Conservation (phyloP, 92 coral and sea anemone genomes). For the Parazoanthus darwini region DNA sequence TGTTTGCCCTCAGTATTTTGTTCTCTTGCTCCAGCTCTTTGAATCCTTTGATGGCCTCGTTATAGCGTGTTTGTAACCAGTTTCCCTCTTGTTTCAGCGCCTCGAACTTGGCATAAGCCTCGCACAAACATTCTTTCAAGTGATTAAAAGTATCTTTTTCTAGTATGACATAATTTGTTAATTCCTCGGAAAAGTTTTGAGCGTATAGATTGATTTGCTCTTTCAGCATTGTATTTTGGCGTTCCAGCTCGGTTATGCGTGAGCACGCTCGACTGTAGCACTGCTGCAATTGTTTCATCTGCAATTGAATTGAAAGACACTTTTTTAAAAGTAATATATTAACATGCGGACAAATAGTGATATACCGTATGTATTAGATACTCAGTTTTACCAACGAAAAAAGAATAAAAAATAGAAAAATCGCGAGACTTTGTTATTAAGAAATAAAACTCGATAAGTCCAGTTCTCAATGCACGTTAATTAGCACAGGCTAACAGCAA, state of each 20-base stretch:
- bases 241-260: slow-evolving; percentile 41
- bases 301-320: not conserved
- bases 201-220: slow-evolving; percentile 34
- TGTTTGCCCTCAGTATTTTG: slow-evolving; percentile 20
- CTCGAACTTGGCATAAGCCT: slow-evolving; percentile 35
- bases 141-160: slow-evolving; percentile 32
- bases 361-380: no score
- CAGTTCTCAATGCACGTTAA: not conserved
- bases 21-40: slow-evolving; percentile 37
- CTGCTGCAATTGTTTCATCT: slow-evolving; percentile 41
- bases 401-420: not conserved
- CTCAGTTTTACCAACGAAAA: no score
- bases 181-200: slow-evolving; percentile 23
- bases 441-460: not conserved
- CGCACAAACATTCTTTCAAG: slow-evolving; percentile 42
- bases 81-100: slow-evolving; percentile 36
- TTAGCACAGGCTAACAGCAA: not conserved
- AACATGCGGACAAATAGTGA: not conserved
- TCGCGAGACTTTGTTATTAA: no score
- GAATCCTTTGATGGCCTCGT: slow-evolving; percentile 28
- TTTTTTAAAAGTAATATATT: not conserved
- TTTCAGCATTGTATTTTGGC: slow-evolving; percentile 24
- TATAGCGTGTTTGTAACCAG: slow-evolving; percentile 14
- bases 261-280: slow-evolving; percentile 22
- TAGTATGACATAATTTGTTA: slow-evolving; percentile 29